Base-by-base conservation (phyloP, 2,797 vertebrate species). In the Argya squamiceps region DNA sequence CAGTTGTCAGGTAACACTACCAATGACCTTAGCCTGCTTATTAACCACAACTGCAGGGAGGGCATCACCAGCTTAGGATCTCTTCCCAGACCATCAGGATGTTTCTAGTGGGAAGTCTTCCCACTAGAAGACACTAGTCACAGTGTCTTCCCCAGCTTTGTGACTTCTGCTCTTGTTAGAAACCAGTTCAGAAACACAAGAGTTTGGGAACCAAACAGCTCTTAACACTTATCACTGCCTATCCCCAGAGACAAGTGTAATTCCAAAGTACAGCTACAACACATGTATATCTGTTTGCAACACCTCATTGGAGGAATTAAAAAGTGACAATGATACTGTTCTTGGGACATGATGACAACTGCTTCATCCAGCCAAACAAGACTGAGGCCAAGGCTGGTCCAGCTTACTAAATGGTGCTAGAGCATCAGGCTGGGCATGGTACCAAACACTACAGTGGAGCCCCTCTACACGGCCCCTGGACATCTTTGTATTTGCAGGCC, bases 291-390 rank as follows among this genome's bases (percentile, higher is more conserved):
- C 92, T 94, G 92, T 63, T 95, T 84, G 63, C 80, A 90, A 58
- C 88, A 94, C 92, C 82, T 95, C 93, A 56, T 53, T 76, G 92
- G 55, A 78, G 63, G 77, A 91, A 92, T 94, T 93, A 90, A 82
- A 91, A 84, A 76, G 83, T 88, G 82, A 88, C 39, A 39, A 36
- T 49, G 73, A 89, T 92, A 84, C 73, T n/a, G 69, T 88, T 52
- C 69, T 81, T 6, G 2, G 69, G 95, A 90, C 76, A 93, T 0
- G 6, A 92, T 84, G 82, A 92, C 89, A 96, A 93, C 92, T 74
- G 50, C 70, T 92, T 86, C 56, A 78, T 53, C 67, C 43, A 88
- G 85, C 69, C 94, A 93, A 86, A 89, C 34, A 88, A 84, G 53
- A 69, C 50, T 0, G 50, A 86, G 43, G 84, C 83, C 85, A 88